Base-by-base conservation (phyloP, 1,140 invertebrate species). In the Leptestheria dahalacensis region DNA sequence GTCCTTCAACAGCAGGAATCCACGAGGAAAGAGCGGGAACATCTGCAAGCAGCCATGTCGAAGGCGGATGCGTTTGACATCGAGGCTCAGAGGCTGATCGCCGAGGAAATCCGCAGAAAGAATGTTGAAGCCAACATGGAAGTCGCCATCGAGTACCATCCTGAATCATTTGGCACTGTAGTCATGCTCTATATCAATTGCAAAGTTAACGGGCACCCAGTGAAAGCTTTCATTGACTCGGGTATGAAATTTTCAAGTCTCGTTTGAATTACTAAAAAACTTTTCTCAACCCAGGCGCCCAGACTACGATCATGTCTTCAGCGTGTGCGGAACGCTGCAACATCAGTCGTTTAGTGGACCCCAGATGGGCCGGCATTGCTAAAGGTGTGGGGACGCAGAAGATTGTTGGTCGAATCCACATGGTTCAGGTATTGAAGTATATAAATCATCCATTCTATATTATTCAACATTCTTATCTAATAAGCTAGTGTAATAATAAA, bases 61-160 rank as follows among this genome's bases (percentile, higher is more conserved):
- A 85, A 83, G 65, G 90, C 92, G 1, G 87, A 96, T 79, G 92
- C 92, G 1, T 97, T 97, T 73, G 91, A 97, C 73, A 82, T 88
- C 1, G 91, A 95, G 72, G 88, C 91, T 0, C 94, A 98, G 71
- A 78, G 83, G 64, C 76, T 95, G 59, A 98, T 98, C 66, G 92
- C 91, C 15, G 92, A 95, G 70, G 91, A 96, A 76, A 97, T 97
- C 59, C 79, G 84, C 65, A 86, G 92, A 67, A 91, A 95, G 69
- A 97, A 97, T 72, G 94, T 97, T 61, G 91, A 97, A 75, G 88
- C 88, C 0, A 97, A 97, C 70, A 98, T 97, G 94, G 91, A 97
- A 68, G 91, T 91, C 1, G 95, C 94, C 1, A 96, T 98, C 82
- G 94, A 98, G 69, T 93, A 91, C 70, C 93, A 94, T 74, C 95